Base-by-base conservation (phyloP, 1,140 invertebrate species). In the Gonatopus flavifemur region DNA sequence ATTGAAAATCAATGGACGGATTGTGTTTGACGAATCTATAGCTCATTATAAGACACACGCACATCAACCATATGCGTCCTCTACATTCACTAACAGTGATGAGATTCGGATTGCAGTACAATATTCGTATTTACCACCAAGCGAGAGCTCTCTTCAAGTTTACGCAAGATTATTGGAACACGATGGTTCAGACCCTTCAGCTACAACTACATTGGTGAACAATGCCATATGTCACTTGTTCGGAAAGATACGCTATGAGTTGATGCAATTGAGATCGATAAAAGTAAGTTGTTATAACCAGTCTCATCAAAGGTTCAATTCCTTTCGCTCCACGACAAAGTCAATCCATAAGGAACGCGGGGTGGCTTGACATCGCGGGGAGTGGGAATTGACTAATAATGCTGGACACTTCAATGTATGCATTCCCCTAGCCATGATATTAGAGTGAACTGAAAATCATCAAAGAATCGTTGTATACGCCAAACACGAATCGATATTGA, bases 361-460 rank as follows among this genome's bases (percentile, higher is more conserved):
- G 20, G 28, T 52, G 15, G 36, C 8, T 30, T 13, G 13, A 24
- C 18, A 4, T 21, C 19, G 8, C 10, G 38, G 30, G 12, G 22
- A 10, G 19, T 16, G 51, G 42, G 16, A 18, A 9, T 10, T 22
- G 4, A 55, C 33, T 36, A 18, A 36, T 36, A n/a, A n/a, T n/a
- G n/a, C n/a, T n/a, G n/a, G 57, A n/a, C 51, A 70, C 37, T 78
- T 77, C 43, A 61, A 72, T 44, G 58, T 69, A 20, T 57, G 56
- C 20, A 60, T 81, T 28, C 75, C 76, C 5, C 40, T 80, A n/a
- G 68, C 56, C 35, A 50, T 69, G 32, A 31, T 78, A 2, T 51
- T 77, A 2, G 73, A 74, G 10, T 78, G 80, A 60, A 69, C 70
- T 37, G 73, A 81, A 62, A 75, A 80, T 60, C 80, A 76, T 64